Evolutionary conservation across 2,113 vertebrate genomes (phyloP).

Genomic region (Lampris megalopsis): DNA sequence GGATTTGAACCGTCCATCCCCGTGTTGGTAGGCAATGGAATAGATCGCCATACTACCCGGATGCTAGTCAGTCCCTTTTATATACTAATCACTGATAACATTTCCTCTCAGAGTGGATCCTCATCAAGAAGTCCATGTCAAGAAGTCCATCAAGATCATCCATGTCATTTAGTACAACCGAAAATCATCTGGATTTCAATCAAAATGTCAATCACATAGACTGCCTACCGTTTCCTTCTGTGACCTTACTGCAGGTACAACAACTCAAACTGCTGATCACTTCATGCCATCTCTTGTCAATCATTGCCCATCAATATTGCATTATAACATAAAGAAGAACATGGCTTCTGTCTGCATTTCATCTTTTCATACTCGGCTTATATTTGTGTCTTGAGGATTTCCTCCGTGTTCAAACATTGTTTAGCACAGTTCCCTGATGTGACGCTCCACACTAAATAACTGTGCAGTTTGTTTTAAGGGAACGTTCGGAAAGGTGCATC

Average conservation of each 20-base stretch:
- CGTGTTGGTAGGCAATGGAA: too few species aligned
- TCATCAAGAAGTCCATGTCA: too few species aligned
- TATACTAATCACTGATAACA: too few species aligned
- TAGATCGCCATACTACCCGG: too few species aligned
- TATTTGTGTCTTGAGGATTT: slow-evolving; percentile 6
- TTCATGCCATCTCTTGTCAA: background rate
- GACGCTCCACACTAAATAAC: background rate
- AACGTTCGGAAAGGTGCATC: background rate
- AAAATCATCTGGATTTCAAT: background rate
- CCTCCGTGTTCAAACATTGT: slow-evolving; percentile 11
- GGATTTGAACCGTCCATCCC: too few species aligned
- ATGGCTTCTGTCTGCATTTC: background rate
- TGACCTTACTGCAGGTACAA: too few species aligned
- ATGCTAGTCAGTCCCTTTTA: too few species aligned
- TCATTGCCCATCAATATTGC: background rate
- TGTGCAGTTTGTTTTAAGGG: background rate
- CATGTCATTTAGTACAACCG: too few species aligned
- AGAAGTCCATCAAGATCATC: too few species aligned
- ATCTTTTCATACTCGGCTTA: background rate
- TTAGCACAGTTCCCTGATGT: background rate
- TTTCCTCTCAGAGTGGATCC: too few species aligned
- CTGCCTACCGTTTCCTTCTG: too few species aligned
- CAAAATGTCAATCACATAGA: background rate
- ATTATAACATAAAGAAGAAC: background rate
- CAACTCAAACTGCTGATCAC: background rate